Conservation (phyloP, 1,140 invertebrate species). For the Cepaea nemoralis region DNA sequence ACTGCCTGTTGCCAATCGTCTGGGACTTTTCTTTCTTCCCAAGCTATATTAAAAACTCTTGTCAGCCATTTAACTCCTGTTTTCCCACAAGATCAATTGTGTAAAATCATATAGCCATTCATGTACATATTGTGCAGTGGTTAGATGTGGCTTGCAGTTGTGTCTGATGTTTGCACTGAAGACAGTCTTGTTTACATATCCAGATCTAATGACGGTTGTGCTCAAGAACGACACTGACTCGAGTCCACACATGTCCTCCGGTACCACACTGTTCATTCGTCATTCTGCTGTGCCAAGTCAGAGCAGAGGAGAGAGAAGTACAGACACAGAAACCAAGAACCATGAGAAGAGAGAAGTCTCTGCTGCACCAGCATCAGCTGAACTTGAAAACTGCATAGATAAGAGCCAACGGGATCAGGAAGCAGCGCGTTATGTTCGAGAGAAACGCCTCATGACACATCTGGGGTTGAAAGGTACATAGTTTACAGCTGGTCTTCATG, state of each 20-base stretch:
- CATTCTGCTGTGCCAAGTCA: neutral
- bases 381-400: constrained; percentile 22
- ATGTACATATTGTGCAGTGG: no score
- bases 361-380: neutral
- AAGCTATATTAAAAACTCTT: no score
- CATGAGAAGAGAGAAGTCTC: neutral
- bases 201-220: constrained; percentile 61
- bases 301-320: neutral
- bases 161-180: neutral
- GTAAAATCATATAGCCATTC: no score
- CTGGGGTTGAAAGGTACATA: constrained; percentile 63
- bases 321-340: neutral
- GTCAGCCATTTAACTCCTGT: no score
- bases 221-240: constrained; percentile 51
- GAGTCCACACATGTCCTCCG: constrained; percentile 47
- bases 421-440: constrained; percentile 49
- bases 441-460: constrained; percentile 63
- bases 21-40: no score
- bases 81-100: no score
- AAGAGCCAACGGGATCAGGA: constrained; percentile 25
- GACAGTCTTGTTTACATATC: neutral
- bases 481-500: neutral
- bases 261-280: constrained; percentile 55
- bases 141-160: no score
- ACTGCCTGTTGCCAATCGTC: no score